Base-by-base conservation (phyloP, 2,797 vertebrate species). In the Glyptemys insculpta region DNA sequence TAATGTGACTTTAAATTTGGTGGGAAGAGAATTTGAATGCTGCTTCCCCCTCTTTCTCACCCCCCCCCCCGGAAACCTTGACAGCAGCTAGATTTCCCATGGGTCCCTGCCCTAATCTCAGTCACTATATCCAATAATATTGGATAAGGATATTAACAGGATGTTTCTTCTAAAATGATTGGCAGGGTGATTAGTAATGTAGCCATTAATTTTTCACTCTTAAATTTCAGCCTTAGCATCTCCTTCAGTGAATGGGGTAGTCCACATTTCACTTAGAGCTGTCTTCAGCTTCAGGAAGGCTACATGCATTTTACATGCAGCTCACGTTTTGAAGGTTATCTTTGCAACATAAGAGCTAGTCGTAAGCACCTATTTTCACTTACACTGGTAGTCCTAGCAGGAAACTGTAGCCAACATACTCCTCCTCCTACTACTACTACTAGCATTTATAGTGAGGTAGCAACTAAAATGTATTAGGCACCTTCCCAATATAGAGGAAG, bases 321-420 rank as follows among this genome's bases (percentile, higher is more conserved):
- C 50, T 91, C 27, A 14, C n/a, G 2, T 37, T n/a, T 37, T 68
- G 34, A 19, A 19, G 18, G n/a, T 21, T n/a, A 68, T 18, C 65
- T 21, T 19, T 11, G 34, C 16, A n/a, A 68, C 34, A 68, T 68
- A 68, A 68, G 8, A 68, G n/a, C 19, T 21, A 37, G n/a, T 68
- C n/a, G 21, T 14, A 95, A 87, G 84, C 34, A 3, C 5, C 79
- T 11, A 21, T 57, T 81, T 78, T 80, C 82, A 68, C 52, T 86
- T 2, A 12, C 15, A 1, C 7, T 57, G 1, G 0, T 57, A 47
- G 14, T 81, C 31, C 49, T 14, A 83, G 47, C 47, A 52, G 29
- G 49, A 72, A 90, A 82, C 41, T 49, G 78, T 27, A 79, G 4
- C 41, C 3, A 76, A 82, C 68, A 72, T 34, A 53, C 74, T 16